Percentiles rank a stretch among this genome's conserved stretches.
Evolutionary conservation across 2,888 invertebrate species (phyloP).

Genomic region (Cephalotes varians): DNA sequence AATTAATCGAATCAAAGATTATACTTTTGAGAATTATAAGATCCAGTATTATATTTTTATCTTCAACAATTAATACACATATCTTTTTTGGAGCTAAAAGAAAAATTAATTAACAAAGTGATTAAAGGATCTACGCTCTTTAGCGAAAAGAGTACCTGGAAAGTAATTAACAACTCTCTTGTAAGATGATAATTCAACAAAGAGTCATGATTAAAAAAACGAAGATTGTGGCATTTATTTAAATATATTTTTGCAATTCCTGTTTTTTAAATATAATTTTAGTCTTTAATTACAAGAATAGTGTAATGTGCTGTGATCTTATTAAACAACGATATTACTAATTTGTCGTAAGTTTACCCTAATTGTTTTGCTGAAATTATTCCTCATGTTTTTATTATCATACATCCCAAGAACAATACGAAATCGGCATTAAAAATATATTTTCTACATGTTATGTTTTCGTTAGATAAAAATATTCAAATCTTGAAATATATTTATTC

Average conservation of each 20-base stretch:
- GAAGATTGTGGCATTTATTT: neutral
- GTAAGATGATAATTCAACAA: slow-evolving; percentile 9
- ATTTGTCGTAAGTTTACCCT: neutral
- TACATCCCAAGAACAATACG: neutral
- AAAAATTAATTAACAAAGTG: slow-evolving; percentile 19
- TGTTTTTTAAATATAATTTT: neutral
- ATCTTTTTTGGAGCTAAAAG: neutral
- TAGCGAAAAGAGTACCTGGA: neutral
- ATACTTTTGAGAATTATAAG: slow-evolving; percentile 1
- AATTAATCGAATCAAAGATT: slow-evolving; percentile 18
- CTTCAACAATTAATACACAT: neutral
- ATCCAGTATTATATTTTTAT: neutral
- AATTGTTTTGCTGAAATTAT: neutral
- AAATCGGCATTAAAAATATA: neutral
- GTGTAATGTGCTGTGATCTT: neutral
- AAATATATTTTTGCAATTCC: neutral
- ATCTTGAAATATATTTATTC: neutral
- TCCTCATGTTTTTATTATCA: neutral
- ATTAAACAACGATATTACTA: neutral
- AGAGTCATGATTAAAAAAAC: neutral
- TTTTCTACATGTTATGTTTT: neutral
- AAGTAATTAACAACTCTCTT: slow-evolving; percentile 12
- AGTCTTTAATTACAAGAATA: neutral
- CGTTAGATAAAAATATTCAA: neutral
- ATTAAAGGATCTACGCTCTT: neutral